Evolutionary conservation across 2,888 invertebrate genomes (phyloP).

Genomic region (Liposcelis brunnea): DNA sequence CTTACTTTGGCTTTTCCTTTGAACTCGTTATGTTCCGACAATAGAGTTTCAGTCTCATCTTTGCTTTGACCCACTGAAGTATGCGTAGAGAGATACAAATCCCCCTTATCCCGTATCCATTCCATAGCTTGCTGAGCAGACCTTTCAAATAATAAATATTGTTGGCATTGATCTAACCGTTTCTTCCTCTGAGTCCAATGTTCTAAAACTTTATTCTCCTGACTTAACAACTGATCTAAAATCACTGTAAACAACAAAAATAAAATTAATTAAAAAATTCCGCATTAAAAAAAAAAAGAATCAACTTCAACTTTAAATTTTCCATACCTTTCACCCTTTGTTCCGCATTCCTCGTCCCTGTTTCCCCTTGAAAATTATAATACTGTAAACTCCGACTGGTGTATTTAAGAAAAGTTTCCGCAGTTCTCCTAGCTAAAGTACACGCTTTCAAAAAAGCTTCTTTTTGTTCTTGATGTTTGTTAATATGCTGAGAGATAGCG

Average conservation of each 20-base stretch:
- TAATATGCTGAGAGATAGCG: conserved; percentile 66
- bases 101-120: conserved; percentile 92
- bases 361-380: conserved; percentile 45
- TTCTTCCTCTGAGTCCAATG: conserved; percentile 95
- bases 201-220: conserved; percentile 89
- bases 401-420: conserved; percentile 94
- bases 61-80: conserved; percentile 43
- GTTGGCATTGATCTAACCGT: conserved; percentile 90
- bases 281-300: not conserved
- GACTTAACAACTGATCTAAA: conserved; percentile 76
- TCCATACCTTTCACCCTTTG: conserved; percentile 42
- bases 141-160: conserved; percentile 83
- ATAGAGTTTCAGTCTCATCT: conserved; percentile 60
- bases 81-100: conserved; percentile 51
- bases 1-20: conserved; percentile 69
- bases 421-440: conserved; percentile 85
- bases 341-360: conserved; percentile 42
- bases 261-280: not conserved
- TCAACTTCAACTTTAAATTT: conserved; percentile 49
- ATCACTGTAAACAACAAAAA: conserved; percentile 37
- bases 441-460: conserved; percentile 96
- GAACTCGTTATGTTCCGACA: conserved; percentile 75
- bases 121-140: conserved; percentile 89
- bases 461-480: conserved; percentile 95
- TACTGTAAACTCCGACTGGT: conserved; percentile 85